These are phyloP conservation scores for Periplaneta americana DNA, from an alignment of 1,140 invertebrate species.

Conservation along the genomic window DNA sequence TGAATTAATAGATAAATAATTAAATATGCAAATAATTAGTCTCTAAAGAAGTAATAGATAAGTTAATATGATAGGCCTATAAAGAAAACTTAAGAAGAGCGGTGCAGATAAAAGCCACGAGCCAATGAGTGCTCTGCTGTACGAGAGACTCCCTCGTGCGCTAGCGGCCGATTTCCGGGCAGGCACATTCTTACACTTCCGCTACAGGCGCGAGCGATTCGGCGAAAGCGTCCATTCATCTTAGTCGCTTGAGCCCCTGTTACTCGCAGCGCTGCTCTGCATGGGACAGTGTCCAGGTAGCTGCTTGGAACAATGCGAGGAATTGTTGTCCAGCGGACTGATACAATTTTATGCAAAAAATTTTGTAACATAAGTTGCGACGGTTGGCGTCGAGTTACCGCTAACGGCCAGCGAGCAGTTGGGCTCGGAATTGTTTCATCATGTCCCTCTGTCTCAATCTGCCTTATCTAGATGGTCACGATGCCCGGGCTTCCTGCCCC, in stretches of 20 bases:
- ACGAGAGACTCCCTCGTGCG: too few relatives aligned
- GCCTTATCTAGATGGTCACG: background rate
- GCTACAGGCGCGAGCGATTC: background rate
- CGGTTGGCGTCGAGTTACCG: background rate
- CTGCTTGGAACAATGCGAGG: background rate
- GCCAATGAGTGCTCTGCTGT: too few relatives aligned
- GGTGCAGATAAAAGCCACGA: too few relatives aligned
- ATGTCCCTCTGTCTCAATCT: too few relatives aligned
- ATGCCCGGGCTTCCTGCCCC: too few relatives aligned
- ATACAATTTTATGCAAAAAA: background rate
- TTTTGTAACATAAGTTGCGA: background rate
- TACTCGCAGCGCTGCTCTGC: background rate
- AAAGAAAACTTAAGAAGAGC: too few relatives aligned
- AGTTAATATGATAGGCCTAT: too few relatives aligned
- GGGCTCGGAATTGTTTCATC: background rate
- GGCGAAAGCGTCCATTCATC: background rate
- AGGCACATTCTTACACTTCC: background rate
- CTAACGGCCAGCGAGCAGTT: background rate
- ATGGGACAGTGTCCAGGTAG: background rate
- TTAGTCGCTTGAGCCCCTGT: background rate
- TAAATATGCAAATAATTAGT: too few relatives aligned
- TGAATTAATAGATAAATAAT: too few relatives aligned
- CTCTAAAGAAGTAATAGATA: too few relatives aligned
- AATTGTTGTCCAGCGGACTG: background rate
- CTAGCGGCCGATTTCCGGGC: background rate